These are phyloP conservation scores for Eremobia ochroleuca DNA, from an alignment of 2,888 invertebrate genomes.

Conservation along the genomic window DNA sequence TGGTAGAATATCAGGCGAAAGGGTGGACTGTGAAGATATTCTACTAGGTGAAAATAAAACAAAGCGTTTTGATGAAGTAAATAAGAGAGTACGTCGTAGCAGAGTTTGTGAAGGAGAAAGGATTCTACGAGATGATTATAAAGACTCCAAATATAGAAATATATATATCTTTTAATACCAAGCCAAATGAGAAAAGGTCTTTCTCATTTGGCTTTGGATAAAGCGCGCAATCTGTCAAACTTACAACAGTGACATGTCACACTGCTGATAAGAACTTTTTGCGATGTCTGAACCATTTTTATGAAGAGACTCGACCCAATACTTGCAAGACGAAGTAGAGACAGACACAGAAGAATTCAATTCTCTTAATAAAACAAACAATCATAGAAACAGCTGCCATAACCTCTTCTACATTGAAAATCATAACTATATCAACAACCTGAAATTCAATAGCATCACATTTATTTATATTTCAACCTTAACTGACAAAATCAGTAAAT, in stretches of 20 bases:
- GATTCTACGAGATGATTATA: background rate
- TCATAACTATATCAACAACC: constrained; percentile 9
- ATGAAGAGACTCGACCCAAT: background rate
- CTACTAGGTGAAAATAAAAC: background rate
- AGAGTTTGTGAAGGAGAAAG: background rate
- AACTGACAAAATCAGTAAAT: constrained; percentile 60
- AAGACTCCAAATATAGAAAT: background rate
- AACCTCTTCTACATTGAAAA: background rate
- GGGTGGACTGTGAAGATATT: background rate
- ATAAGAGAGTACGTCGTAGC: background rate
- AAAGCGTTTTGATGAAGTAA: too few species aligned
- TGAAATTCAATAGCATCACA: constrained; percentile 10
- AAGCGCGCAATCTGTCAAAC: background rate
- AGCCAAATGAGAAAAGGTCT: too few species aligned
- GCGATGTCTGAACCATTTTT: background rate
- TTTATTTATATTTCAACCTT: constrained; percentile 42
- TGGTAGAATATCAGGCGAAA: constrained; percentile 15
- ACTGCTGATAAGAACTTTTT: background rate
- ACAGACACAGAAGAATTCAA: background rate
- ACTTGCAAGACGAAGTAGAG: background rate
- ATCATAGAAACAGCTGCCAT: constrained; percentile 2
- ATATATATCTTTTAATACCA: background rate
- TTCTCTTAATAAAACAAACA: background rate
- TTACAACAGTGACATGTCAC: background rate
- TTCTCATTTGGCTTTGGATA: too few species aligned